A percentile compares a stretch with the other conserved stretches of the same genome.
Evolutionary conservation across 2,113 vertebrate genomes (phyloP).

Genomic region (Barbus barbus): DNA sequence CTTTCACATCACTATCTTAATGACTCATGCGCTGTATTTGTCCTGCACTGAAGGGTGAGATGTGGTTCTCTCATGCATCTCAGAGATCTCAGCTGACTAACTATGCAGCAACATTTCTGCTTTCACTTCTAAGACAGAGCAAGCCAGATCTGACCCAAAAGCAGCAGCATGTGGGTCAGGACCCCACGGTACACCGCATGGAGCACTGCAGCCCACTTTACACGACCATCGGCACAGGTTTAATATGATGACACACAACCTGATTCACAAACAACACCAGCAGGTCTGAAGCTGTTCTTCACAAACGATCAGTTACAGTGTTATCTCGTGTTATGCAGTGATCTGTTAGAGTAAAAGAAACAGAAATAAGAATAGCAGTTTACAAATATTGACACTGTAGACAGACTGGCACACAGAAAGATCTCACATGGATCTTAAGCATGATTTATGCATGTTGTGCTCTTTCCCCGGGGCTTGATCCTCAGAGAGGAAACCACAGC

Average conservation of each 20-base stretch:
- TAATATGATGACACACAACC: not conserved
- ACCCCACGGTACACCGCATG: constrained; percentile 6
- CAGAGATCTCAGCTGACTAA: not conserved
- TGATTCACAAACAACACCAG: too few relatives aligned
- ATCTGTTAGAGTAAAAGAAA: not conserved
- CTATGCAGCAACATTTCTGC: not conserved
- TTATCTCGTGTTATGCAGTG: not conserved
- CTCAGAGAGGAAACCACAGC: constrained; percentile 10
- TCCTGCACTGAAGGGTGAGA: not conserved
- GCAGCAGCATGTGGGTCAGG: constrained; percentile 19
- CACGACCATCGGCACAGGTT: not conserved
- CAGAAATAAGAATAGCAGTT: not conserved
- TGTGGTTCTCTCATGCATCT: not conserved
- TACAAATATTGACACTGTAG: not conserved
- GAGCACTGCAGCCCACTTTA: constrained; percentile 22
- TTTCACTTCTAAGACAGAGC: not conserved
- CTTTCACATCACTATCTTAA: not conserved
- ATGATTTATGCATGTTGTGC: not conserved
- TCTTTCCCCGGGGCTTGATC: not conserved
- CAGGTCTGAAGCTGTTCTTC: not conserved
- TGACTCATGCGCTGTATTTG: not conserved
- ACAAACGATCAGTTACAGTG: not conserved
- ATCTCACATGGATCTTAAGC: too few relatives aligned
- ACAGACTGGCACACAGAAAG: too few relatives aligned
- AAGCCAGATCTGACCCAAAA: constrained; percentile 13